Evolutionary conservation across 2,113 vertebrate genomes (phyloP), one percentile per base, ranked within the genome.

Genomic region (Notarius lentiginosus): DNA sequence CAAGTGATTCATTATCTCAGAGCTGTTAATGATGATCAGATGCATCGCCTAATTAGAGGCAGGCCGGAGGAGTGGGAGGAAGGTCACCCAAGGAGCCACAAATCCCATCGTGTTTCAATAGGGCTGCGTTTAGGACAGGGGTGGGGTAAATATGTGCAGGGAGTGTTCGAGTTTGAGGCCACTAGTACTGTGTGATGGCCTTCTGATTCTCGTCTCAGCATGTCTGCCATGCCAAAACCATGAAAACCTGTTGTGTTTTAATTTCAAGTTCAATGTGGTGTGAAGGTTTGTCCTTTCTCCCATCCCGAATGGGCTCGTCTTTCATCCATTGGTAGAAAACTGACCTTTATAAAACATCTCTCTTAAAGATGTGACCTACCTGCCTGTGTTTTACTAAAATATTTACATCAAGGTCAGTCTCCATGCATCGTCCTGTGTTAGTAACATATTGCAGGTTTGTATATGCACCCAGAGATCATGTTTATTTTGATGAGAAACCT

Each of bases 21-120:
- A 96, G 95, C 95, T 96, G 95, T 97, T 98, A 97, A 97, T 97
- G 97, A 97, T 96, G 97, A 97, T 97, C 96, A 97, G 96, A 97
- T 96, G 96, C 96, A 96, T 95, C 93, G 95, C 94, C 95, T 97
- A 98, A 98, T 98, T 97, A 97, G 95, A 93, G 94, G 94, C 94
- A 95, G 95, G 96, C 95, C 95, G 94, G 94, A 94, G 94, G 94
- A 86, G 88, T 83, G 87, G 95, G 95, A 94, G 95, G 96, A 96
- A 97, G 96, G 96, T 97, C 96, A 96, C 94, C 94, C 91, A 94
- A 94, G 94, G 94, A 94, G 95, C 93, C 89, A 95, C 95, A 95
- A 94, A 96, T 95, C 95, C 96, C 95, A 92, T 91, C 84, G 47
- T 47, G 66, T 83, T 34, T 6, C 27, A 68, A 82, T 63, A 60